phyloP scores from a whole-genome alignment of 2,113 vertebrate species.

The Gallinago undulata region DNA sequence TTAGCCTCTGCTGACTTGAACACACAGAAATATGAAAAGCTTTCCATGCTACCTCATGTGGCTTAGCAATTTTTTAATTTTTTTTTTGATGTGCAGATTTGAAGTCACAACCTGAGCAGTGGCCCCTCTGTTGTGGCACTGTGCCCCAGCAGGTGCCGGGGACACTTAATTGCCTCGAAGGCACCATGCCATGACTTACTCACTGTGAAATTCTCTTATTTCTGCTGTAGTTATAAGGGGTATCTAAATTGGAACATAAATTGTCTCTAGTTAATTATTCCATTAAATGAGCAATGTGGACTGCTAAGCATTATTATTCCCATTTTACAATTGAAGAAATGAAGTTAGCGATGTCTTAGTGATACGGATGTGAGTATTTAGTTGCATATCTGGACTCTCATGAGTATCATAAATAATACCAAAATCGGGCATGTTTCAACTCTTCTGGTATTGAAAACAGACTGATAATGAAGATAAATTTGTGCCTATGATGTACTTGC shows the following conservation, averaged over 20 bases:
- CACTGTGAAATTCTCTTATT: neutral
- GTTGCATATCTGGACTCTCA: constrained; percentile 13
- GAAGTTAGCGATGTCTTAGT: neutral
- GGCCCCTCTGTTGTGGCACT: neutral
- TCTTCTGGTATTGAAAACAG: constrained; percentile 24
- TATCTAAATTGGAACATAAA: constrained; percentile 29
- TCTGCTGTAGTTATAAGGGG: neutral
- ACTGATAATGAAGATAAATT: constrained; percentile 53
- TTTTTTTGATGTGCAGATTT: neutral
- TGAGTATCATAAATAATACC: constrained; percentile 26
- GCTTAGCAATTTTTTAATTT: neutral
- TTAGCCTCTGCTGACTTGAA: neutral
- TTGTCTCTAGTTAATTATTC: constrained; percentile 53
- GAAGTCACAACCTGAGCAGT: neutral
- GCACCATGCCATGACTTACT: neutral
- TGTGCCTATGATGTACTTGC: neutral
- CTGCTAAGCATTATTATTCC: constrained; percentile 21
- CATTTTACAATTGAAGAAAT: constrained; percentile 29
- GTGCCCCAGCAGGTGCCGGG: neutral
- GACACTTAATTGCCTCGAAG: accelerated
- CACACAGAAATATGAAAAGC: neutral
- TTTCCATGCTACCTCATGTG: neutral
- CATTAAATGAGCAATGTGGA: constrained; percentile 28
- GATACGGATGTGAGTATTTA: neutral
- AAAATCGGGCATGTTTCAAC: constrained; percentile 10